Conservation (phyloP, 2,113 vertebrate genomes). For the Pteruthius melanotis region DNA sequence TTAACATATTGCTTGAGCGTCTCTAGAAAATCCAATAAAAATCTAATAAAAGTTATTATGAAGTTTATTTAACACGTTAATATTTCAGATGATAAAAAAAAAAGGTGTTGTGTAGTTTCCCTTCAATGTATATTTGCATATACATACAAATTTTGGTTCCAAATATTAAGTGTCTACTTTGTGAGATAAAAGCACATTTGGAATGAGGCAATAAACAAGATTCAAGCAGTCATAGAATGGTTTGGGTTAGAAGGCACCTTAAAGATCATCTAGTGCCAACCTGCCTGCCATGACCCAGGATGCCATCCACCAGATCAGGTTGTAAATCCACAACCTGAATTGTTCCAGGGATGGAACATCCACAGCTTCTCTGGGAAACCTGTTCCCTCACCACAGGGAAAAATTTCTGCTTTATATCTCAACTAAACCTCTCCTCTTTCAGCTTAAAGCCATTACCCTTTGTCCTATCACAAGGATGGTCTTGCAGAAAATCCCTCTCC, state of each 20-base stretch:
- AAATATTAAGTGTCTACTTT: not conserved
- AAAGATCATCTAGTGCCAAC: not conserved
- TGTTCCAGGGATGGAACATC: not conserved
- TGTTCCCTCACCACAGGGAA: not conserved
- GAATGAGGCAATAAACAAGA: not conserved
- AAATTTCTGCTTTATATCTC: not conserved
- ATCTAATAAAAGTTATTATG: not conserved
- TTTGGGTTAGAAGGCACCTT: not conserved
- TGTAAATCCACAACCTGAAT: not conserved
- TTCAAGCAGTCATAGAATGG: not conserved
- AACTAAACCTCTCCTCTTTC: not conserved
- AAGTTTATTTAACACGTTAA: not conserved
- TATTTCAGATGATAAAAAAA: not conserved
- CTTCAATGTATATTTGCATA: not conserved
- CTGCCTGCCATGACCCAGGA: fast-evolving
- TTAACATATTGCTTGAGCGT: not conserved
- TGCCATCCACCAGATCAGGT: not conserved
- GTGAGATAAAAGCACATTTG: not conserved
- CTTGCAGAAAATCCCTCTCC: not conserved
- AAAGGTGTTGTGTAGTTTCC: not conserved
- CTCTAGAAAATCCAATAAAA: not conserved
- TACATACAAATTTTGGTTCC: not conserved
- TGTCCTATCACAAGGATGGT: not conserved
- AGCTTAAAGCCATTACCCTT: not conserved
- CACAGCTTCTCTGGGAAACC: not conserved